Evolutionary conservation across 2,797 vertebrate genomes (phyloP).

Genomic region (Pipistrellus pygmaeus): DNA sequence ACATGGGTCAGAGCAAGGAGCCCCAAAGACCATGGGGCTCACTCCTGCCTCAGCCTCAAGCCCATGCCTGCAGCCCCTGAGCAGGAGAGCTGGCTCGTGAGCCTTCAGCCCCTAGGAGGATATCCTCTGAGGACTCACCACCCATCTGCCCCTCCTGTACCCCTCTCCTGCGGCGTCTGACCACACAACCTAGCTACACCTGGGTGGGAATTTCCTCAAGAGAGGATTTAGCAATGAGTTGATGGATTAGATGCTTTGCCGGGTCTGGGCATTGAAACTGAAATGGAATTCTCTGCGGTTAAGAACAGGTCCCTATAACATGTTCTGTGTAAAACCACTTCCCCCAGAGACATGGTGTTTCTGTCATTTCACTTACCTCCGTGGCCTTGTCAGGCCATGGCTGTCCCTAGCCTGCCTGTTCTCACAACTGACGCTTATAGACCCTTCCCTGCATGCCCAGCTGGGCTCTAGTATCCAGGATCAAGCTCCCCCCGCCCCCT

Average conservation of each 20-base stretch:
- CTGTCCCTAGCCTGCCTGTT: background rate
- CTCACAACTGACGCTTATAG: background rate
- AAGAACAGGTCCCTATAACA: background rate
- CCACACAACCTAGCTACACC: background rate
- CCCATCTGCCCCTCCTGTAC: background rate
- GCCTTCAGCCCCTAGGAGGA: background rate
- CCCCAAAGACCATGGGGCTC: background rate
- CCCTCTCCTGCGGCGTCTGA: background rate
- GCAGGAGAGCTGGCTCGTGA: background rate
- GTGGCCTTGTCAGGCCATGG: background rate
- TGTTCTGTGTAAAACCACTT: background rate
- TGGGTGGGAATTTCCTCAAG: background rate
- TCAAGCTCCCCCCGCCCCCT: background rate
- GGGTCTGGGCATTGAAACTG: background rate
- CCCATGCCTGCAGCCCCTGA: background rate
- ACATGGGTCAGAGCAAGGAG: background rate
- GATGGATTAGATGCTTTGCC: background rate
- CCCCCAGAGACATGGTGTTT: background rate
- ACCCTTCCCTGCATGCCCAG: background rate
- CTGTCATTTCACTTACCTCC: background rate
- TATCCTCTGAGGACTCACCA: background rate
- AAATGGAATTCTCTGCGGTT: background rate
- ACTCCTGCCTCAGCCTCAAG: background rate
- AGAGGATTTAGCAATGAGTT: background rate
- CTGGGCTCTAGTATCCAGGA: background rate